These are phyloP conservation scores for Phylloscopus collybita DNA, from an alignment of 2,797 vertebrate species.

Conservation along the genomic window DNA sequence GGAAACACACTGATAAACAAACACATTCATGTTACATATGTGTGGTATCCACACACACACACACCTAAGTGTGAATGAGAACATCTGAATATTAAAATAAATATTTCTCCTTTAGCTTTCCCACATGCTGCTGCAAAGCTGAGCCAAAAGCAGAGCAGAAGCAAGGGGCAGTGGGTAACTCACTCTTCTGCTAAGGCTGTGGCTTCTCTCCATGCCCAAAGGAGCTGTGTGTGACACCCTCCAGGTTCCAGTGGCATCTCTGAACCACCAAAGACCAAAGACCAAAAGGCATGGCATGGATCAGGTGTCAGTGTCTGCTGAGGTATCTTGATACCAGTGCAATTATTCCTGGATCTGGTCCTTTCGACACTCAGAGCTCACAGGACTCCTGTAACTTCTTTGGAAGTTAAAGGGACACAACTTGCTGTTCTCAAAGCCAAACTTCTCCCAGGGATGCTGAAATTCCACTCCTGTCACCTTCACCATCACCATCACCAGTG, in stretches of 20 bases:
- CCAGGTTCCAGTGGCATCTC: not conserved
- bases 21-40: not conserved
- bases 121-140: not conserved
- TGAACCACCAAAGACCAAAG: not conserved
- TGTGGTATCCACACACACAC: not conserved
- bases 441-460: not conserved
- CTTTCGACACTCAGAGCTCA: not conserved
- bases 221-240: not conserved
- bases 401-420: not conserved
- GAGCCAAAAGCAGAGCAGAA: not conserved
- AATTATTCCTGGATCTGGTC: not conserved
- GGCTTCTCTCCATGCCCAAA: not conserved
- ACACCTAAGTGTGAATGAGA: accelerated
- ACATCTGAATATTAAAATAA: not conserved
- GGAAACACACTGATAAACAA: not conserved
- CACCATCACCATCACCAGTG: not conserved
- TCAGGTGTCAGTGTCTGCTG: not conserved
- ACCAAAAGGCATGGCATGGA: not conserved
- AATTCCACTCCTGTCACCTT: not conserved
- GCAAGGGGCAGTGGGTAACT: not conserved
- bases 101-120: not conserved
- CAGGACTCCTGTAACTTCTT: not conserved
- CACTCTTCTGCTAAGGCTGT: not conserved
- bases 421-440: not conserved
- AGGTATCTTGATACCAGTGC: not conserved